Conservation (phyloP, 2,888 invertebrate species). For the Eupithecia centaureata region DNA sequence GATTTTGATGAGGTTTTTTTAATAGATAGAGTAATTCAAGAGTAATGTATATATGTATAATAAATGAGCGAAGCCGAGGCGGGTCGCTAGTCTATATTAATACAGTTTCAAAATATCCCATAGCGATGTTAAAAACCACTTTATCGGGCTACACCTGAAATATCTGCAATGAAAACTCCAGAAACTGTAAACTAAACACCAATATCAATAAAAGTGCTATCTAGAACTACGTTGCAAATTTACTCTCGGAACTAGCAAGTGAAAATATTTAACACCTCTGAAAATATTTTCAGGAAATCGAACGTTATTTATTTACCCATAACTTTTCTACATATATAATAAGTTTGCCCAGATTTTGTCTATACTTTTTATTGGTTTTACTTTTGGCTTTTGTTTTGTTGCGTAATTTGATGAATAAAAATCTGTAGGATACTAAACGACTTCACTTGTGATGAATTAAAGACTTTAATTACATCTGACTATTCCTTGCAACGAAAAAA, state of each 20-base stretch:
- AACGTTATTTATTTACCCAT: background rate
- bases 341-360: background rate
- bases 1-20: no score
- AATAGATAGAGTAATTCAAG: no score
- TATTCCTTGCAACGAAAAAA: no score
- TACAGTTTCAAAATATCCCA: background rate
- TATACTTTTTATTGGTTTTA: background rate
- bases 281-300: constrained; percentile 2
- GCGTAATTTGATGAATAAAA: background rate
- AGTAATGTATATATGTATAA: no score
- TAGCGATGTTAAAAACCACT: background rate
- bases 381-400: background rate
- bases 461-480: no score
- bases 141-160: background rate
- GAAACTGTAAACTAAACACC: background rate
- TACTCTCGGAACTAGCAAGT: background rate
- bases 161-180: background rate
- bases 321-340: background rate
- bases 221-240: background rate
- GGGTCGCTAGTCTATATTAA: no score
- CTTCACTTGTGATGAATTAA: background rate
- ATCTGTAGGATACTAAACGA: background rate
- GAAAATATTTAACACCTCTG: background rate
- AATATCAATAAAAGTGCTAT: constrained; percentile 2
- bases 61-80: no score